Evolutionary conservation across 2,888 invertebrate species (phyloP), one percentile per base, ranked within the genome.

Genomic region (Coelopa pilipes): DNA sequence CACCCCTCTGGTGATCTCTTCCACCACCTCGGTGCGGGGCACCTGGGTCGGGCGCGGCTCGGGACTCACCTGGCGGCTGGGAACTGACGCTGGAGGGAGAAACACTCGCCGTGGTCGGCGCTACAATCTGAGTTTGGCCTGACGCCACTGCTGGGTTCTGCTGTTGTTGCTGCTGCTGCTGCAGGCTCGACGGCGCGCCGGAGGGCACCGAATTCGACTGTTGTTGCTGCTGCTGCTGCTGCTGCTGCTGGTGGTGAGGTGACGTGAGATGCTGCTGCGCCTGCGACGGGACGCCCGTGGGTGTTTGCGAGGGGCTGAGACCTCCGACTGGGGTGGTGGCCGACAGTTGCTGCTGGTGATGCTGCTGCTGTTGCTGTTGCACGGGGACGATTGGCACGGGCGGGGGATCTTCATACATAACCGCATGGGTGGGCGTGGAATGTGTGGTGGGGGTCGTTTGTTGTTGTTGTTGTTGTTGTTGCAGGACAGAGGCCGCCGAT

Each of bases 31-130:
- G 15, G 34, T 17, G 45, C 10, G 45, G 34, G 10, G 24, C 34
- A 11, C 11, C 34, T 34, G 2, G 34, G 34, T 34, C 34, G 4
- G 34, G 34, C 7, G 34, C 4, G 34, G 7, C 34, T n/a, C 17
- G 1, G 50, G 50, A 76, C 86, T 86, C 82, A 88, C 88, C 88
- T 88, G 87, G 86, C 80, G 88, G 87, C 82, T 88, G 88, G 76
- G 88, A 88, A 80, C 88, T 88, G 82, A 88, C 90, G 86, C 90
- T 90, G 84, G 90, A 90, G 81, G 90, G 90, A 81, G 90, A 90
- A 82, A 90, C 90, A 80, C 90, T 90, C 83, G 90, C 90, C 82
- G 90, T 89, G 78, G 90, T 90, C 84, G 89, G 90, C 83, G 90
- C 90, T 79, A 88, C 87, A 80, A 87, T 87, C 82, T 87, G 88